Conservation (phyloP, 2,113 vertebrate species). For the Aythya baeri region DNA sequence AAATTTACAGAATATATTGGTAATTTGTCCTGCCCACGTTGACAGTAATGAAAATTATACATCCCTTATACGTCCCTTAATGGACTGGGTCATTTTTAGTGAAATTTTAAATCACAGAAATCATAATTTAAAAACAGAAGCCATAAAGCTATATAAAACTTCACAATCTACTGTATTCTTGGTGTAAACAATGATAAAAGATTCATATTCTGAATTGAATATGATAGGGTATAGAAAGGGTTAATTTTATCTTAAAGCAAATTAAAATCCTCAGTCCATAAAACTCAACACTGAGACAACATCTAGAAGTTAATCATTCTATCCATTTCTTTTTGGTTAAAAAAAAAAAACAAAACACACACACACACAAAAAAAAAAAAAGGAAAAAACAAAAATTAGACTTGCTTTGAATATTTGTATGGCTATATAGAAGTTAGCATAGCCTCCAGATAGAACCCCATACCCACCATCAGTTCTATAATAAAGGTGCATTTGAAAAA, state of each 20-base stretch:
- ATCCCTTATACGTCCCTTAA: not conserved
- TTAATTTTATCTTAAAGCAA: not conserved
- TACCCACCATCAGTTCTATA: not conserved
- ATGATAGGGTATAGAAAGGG: not conserved
- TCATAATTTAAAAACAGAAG: not conserved
- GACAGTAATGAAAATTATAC: not conserved
- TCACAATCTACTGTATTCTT: not conserved
- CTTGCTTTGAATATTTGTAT: not conserved
- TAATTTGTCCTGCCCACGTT: not conserved
- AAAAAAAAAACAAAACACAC: not conserved
- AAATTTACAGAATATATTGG: not conserved
- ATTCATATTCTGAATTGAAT: not conserved
- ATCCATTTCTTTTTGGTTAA: not conserved
- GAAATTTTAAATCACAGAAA: not conserved
- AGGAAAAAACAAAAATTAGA: fast-evolving
- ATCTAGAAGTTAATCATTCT: not conserved
- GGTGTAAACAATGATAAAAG: not conserved
- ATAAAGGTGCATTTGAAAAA: not conserved
- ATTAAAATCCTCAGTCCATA: not conserved
- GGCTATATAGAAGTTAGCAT: not conserved
- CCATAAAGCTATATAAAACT: not conserved
- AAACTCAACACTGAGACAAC: not conserved
- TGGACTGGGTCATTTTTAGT: not conserved
- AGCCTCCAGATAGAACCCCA: not conserved
- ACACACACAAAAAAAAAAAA: not conserved